These are phyloP conservation scores for Thera obeliscata DNA, from an alignment of 2,888 invertebrate genomes.

Conservation along the genomic window DNA sequence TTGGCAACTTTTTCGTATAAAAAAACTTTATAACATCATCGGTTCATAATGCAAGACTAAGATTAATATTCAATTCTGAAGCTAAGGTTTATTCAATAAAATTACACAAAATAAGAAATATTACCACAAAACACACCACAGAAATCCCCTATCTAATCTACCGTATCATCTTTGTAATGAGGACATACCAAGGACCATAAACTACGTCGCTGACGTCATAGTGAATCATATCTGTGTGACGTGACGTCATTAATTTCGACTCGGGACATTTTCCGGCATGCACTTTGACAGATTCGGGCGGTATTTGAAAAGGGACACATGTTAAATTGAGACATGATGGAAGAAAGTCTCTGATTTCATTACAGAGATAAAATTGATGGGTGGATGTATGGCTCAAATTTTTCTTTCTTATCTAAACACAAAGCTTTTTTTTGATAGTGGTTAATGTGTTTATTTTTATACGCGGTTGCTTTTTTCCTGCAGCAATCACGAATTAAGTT, in stretches of 20 bases:
- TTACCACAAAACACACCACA: conserved; percentile 28
- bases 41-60: too few relatives aligned
- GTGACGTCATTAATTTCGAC: conserved; percentile 67
- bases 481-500: too few relatives aligned
- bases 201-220: conserved; percentile 52
- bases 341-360: conserved; percentile 35
- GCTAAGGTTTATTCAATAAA: too few relatives aligned
- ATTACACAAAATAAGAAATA: conserved; percentile 12
- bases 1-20: too few relatives aligned
- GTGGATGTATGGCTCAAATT: not conserved
- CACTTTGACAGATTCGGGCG: conserved; percentile 58
- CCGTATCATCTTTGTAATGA: conserved; percentile 52
- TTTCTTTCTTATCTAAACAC: not conserved
- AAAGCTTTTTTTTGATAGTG: not conserved
- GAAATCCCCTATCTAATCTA: conserved; percentile 40
- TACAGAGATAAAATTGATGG: conserved; percentile 33
- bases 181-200: conserved; percentile 54
- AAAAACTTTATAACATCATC: too few relatives aligned
- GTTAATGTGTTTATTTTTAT: not conserved
- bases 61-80: too few relatives aligned
- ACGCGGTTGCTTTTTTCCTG: not conserved
- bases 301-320: conserved; percentile 48
- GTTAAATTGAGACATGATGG: conserved; percentile 46
- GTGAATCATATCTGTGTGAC: conserved; percentile 63
- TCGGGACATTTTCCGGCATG: conserved; percentile 26